Evolutionary conservation across 2,113 vertebrate genomes (phyloP), one percentile per base, ranked within the genome.

Genomic region (Todiramphus saurophagus): DNA sequence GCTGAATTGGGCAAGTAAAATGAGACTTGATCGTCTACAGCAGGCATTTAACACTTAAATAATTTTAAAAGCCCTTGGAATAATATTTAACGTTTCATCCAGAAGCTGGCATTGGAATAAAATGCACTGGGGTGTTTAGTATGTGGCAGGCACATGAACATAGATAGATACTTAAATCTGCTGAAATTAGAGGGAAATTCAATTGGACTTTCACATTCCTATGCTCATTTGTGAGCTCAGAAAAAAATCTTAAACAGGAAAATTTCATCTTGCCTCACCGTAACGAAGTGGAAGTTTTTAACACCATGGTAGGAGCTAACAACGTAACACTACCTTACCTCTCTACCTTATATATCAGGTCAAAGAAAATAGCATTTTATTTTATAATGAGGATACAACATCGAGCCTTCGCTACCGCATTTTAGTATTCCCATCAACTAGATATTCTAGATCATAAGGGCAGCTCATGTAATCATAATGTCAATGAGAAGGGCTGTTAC

Each of bases 401-500:
- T 63, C 43, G 73, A 97, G 97, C 90, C 31, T 95, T 98, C 89
- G 27, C 97, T 93, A 96, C 83, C 75, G 11, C 96, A 63, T 97
- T 98, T 97, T 97, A 98, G 94, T 92, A 97, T 97, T 97, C 97
- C 97, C 98, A 98, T 98, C 98, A 98, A 98, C 97, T 96, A 97
- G 96, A 98, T 98, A 98, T 97, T 98, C 96, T 81, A 97, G 98
- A 98, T 97, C 97, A 95, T 79, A 96, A 98, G 98, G 98, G 98
- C 98, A 98, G 97, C 97, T 96, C 89, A 50, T 97, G 93, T 97
- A 97, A 98, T 98, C 98, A 98, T 97, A 97, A 98, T 98, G 98
- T 98, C 98, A 98, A 98, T 98, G 98, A 98, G 98, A 98, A 97
- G 98, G 98, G 98, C 97, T 98, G 98, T 98, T 98, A 98, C 94